Evolutionary conservation across 1,140 invertebrate species (phyloP).

Genomic region (Apis dorsata): DNA sequence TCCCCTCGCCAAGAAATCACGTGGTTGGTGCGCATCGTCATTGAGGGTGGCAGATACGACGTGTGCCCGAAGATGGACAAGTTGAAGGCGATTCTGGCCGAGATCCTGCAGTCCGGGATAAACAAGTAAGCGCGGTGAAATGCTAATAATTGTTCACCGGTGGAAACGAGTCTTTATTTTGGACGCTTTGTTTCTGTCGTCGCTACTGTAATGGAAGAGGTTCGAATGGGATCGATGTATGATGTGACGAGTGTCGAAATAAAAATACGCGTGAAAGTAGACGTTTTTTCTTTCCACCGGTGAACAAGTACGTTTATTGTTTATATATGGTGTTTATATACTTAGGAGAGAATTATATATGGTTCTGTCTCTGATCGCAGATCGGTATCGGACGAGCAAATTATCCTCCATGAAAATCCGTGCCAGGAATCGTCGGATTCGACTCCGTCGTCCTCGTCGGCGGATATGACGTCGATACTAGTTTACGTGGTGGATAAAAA

Average conservation of each 20-base stretch:
- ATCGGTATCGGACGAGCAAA: slow-evolving; percentile 65
- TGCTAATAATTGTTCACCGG: not conserved
- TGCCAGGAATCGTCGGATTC: slow-evolving; percentile 58
- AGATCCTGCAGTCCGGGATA: slow-evolving; percentile 61
- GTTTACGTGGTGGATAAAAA: slow-evolving; percentile 74
- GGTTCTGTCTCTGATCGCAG: slow-evolving; percentile 59
- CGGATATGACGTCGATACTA: slow-evolving; percentile 66
- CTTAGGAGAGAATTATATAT: not conserved
- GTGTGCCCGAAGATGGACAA: slow-evolving; percentile 67
- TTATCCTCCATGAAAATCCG: slow-evolving; percentile 70
- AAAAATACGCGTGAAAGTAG: too few relatives aligned
- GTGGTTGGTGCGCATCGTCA: slow-evolving; percentile 70
- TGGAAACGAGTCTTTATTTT: too few relatives aligned
- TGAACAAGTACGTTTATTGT: too few relatives aligned
- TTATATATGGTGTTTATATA: too few relatives aligned
- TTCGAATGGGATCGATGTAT: too few relatives aligned
- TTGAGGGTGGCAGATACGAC: slow-evolving; percentile 68
- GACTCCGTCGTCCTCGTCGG: slow-evolving; percentile 34
- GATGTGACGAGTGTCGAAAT: too few relatives aligned
- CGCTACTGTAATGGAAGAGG: too few relatives aligned
- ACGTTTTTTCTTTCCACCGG: too few relatives aligned
- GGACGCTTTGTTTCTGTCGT: too few relatives aligned
- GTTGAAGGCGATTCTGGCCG: slow-evolving; percentile 65
- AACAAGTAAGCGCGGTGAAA: slow-evolving; percentile 64
- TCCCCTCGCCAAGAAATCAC: slow-evolving; percentile 62